Base-by-base conservation (phyloP, 37 sponge, comb jelly and placozoan species). In the Geodia barretti region DNA sequence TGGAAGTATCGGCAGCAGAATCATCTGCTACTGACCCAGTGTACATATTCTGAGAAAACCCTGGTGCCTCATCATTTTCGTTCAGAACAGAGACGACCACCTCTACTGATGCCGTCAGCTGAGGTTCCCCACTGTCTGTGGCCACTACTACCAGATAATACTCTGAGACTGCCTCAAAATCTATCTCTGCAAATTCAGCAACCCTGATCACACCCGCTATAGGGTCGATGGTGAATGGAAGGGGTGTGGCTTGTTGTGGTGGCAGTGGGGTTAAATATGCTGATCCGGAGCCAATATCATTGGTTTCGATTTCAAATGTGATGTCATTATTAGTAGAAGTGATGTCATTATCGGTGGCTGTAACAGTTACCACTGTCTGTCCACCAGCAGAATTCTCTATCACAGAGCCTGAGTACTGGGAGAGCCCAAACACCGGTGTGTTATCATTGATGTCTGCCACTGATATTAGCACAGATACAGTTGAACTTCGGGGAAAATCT, bases 361-460 rank as follows among this genome's bases (percentile, higher is more conserved):
- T 33, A 5, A 79, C 70, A 58, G 5, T 5, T 17, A 76, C 35
- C 4, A 71, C 54, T 1, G 64, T 37, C 20, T 37, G 60, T 21
- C 87, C 74, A 20, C 68, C 21, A 7, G 81, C 1, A 20, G 67
- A 34, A 80, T 80, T 63, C 47, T 92, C 93, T 32, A 7, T 30
- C 4, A 76, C 68, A 7, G 75, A 5, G 37, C 77, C 24, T 9
- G 24, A 25, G 63, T 80, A 84, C 0, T 17, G 9, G 1, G 62
- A 41, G 8, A 39, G 61, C 28, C 32, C 41, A 19, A 92, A 88
- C 19, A 85, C 69, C 7, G 93, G 89, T 60, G 82, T 1, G 75
- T 88, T 84, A 64, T 92, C 93, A 70, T 92, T 92, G 43, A 65
- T 39, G 84, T 92, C 93, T 62, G 20, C 9, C 34, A 92, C 63